Conservation (phyloP, 1,140 invertebrate genomes). For the Scaptomyza graminum region DNA sequence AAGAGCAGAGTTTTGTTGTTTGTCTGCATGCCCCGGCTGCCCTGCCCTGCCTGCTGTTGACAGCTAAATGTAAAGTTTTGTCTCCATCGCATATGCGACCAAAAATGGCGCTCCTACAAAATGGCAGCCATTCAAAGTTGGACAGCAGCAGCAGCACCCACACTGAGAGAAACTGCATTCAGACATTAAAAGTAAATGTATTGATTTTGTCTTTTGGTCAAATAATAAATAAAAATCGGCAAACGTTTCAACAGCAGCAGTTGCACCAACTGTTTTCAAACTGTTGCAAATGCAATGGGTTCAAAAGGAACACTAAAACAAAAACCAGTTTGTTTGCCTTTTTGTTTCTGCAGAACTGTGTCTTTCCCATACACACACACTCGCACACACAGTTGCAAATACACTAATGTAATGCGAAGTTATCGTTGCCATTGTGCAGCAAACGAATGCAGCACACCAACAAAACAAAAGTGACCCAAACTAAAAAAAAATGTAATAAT, state of each 20-base stretch:
- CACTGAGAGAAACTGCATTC: constrained; percentile 30
- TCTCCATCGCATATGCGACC: constrained; percentile 45
- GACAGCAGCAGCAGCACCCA: constrained; percentile 12
- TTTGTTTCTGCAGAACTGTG: constrained; percentile 63
- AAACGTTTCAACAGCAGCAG: constrained; percentile 32
- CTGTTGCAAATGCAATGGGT: constrained; percentile 61
- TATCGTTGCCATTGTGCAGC: constrained; percentile 74
- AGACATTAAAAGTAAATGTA: constrained; percentile 61
- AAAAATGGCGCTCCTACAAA: constrained; percentile 22
- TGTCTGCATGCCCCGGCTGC: background rate
- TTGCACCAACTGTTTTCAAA: constrained; percentile 61
- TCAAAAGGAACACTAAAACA: constrained; percentile 55
- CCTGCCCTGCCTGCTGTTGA: constrained; percentile 43
- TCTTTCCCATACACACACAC: constrained; percentile 58
- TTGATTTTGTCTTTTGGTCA: constrained; percentile 69
- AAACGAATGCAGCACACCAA: constrained; percentile 75
- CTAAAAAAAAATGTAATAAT: background rate
- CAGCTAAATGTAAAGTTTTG: constrained; percentile 64
- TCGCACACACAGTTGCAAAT: constrained; percentile 20
- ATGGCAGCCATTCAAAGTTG: constrained; percentile 36
- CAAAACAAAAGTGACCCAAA: constrained; percentile 72
- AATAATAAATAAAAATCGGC: constrained; percentile 75
- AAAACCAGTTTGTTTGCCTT: constrained; percentile 61
- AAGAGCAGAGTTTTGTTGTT: constrained; percentile 23
- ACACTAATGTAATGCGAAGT: constrained; percentile 79